Evolutionary conservation across 1,140 invertebrate species (phyloP).

Genomic region (Halyomorpha halys): DNA sequence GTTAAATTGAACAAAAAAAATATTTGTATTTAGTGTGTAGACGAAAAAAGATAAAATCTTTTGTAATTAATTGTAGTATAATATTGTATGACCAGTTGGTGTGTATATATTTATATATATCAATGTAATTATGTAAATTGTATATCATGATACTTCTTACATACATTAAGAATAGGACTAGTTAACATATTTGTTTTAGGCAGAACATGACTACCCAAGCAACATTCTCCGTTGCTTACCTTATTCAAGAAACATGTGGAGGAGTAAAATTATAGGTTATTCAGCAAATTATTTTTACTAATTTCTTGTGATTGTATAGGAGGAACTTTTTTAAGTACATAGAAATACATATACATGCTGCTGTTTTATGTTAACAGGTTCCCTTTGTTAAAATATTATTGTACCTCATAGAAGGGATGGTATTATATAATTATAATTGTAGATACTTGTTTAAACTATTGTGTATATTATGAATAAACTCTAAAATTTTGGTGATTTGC

Average conservation of each 20-base stretch:
- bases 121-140: conserved; percentile 7
- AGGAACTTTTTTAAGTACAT: not conserved
- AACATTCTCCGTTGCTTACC: conserved; percentile 26
- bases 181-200: conserved; percentile 23
- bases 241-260: not conserved
- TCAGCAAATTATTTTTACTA: conserved; percentile 2
- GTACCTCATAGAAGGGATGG: too few relatives aligned
- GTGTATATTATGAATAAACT: conserved; percentile 2
- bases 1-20: too few relatives aligned
- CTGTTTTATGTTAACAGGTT: too few relatives aligned
- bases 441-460: conserved; percentile 11
- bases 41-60: too few relatives aligned
- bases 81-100: not conserved
- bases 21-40: too few relatives aligned
- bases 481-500: conserved; percentile 11
- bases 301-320: conserved; percentile 16
- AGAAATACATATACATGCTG: too few relatives aligned
- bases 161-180: conserved; percentile 5
- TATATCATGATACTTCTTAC: not conserved
- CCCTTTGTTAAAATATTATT: too few relatives aligned
- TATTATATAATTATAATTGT: conserved; percentile 2
- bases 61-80: not conserved
- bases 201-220: conserved; percentile 25
- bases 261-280: not conserved
- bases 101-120: not conserved